Conservation (phyloP, 2,113 vertebrate genomes). For the Andinoacara biseriatus region DNA sequence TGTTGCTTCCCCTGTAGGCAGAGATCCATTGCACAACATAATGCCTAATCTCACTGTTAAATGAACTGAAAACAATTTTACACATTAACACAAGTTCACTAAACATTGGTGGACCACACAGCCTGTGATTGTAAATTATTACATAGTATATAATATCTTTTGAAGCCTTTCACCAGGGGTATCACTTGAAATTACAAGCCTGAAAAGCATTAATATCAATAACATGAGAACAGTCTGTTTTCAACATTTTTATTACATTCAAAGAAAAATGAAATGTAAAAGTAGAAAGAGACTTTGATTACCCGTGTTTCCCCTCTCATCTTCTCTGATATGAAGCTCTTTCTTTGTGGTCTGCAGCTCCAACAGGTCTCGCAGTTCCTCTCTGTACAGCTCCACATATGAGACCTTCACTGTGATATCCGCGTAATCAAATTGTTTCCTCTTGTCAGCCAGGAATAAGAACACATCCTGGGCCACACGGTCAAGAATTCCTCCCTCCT, state of each 20-base stretch:
- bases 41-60: not conserved
- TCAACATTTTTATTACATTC: not conserved
- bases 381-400: slow-evolving; percentile 91
- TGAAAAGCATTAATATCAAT: not conserved
- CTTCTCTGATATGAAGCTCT: slow-evolving; percentile 89
- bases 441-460: slow-evolving; percentile 80
- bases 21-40: not conserved
- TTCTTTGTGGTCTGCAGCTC: slow-evolving; percentile 85
- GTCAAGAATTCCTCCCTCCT: slow-evolving; percentile 89
- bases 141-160: not conserved
- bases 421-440: slow-evolving; percentile 28
- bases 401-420: slow-evolving; percentile 84
- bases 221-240: not conserved
- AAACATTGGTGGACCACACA: not conserved
- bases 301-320: slow-evolving; percentile 93
- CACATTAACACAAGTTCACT: not conserved
- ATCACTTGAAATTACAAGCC: not conserved
- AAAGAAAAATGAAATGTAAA: not conserved
- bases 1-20: not conserved
- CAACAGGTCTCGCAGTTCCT: slow-evolving; percentile 89
- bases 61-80: not conserved
- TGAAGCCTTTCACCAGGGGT: not conserved
- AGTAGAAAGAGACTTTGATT: not conserved
- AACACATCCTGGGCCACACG: slow-evolving; percentile 90
- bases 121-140: not conserved